Base-by-base conservation (phyloP, 2,888 invertebrate genomes). In the Melipona bicolor region DNA sequence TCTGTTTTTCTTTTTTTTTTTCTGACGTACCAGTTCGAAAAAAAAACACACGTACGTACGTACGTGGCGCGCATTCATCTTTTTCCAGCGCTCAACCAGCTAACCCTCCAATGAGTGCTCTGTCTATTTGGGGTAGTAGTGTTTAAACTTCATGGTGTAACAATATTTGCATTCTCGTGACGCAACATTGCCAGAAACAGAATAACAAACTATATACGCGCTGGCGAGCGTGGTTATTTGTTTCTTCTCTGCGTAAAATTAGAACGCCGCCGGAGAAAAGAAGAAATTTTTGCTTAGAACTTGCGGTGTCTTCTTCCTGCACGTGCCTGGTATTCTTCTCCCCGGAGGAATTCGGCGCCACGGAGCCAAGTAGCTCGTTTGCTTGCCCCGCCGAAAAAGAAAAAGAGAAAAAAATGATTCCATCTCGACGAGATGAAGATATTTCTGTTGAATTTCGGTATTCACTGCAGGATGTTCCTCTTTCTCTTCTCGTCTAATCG, bases 1-100 rank as follows among this genome's bases (percentile, higher is more conserved):
- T 13, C 15, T 56, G 24, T 72, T 9, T 61, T 27, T 24, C 17
- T 24, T 11, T 21, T 19, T 68, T 4, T 11, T 19, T 56, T 73
- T 64, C 69, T 78, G 69, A 70, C 76, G 69, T 24, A 65, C 49
- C 64, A 56, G 76, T 73, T 62, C 62, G 68, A 90, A 87, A 4
- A 32, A 32, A 32, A 32, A 32, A 32, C 32, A 32, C 32, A 32
- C 32, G 24, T 24, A 24, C 24, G 24, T 24, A 4, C 32, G 86
- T 90, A 50, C 36, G 27, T 92, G 93, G 85, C 91, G 89, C 91
- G 89, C 93, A 93, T 93, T 93, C 92, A 93, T 93, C 93, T 93
- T 93, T 89, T 86, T 92, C 89, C 87, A 83, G 79, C 90, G 90
- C 90, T 89, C 91, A 90, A 90, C 90, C 92, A 64, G 88, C 88